Conservation (phyloP, 2,888 invertebrate genomes). For the Anarsia innoxiella region DNA sequence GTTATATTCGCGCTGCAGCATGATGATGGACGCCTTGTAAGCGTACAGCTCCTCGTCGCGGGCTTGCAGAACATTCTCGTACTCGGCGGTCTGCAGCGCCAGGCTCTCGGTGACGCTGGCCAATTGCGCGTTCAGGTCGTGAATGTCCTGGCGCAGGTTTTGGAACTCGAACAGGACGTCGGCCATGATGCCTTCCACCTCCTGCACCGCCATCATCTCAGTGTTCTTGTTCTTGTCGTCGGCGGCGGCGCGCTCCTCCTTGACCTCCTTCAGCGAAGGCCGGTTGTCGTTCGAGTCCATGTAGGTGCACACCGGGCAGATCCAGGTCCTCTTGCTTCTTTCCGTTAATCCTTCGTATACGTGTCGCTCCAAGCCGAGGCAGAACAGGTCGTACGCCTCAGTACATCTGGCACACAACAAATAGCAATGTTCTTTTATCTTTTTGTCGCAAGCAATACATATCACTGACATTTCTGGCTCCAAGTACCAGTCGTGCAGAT, state of each 20-base stretch:
- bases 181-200: too few species aligned
- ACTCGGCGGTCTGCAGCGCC: background rate
- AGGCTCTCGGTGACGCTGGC: background rate
- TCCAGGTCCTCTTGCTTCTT: background rate
- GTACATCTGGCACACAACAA: background rate
- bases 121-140: background rate
- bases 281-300: background rate
- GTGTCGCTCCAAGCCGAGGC: background rate
- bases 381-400: background rate
- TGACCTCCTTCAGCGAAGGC: background rate
- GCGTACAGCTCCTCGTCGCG: background rate
- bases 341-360: background rate
- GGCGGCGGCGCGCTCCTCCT: too few species aligned
- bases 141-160: background rate
- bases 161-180: too few species aligned
- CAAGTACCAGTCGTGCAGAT: too few species aligned
- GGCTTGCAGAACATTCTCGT: background rate
- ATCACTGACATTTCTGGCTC: background rate
- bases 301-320: background rate
- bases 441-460: background rate
- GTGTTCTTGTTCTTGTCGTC: too few species aligned
- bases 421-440: background rate
- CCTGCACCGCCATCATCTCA: too few species aligned
- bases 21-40: background rate
- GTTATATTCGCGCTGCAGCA: too few species aligned